phyloP scores from a whole-genome alignment of 2,113 vertebrate genomes.

The Zosterops hypoxanthus region DNA sequence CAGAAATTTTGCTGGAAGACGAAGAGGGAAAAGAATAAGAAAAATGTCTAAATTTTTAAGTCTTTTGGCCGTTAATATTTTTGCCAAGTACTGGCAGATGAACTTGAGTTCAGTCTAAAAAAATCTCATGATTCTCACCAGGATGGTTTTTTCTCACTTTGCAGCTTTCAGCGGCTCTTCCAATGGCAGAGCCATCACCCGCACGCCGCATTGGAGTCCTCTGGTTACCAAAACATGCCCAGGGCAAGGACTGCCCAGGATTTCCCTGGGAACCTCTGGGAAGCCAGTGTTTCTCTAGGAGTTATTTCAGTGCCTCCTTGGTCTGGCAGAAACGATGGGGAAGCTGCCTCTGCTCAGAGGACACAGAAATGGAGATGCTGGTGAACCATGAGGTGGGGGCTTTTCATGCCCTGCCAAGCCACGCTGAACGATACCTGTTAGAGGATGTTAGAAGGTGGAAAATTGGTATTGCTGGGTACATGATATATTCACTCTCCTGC shows the following conservation, averaged over 20 bases:
- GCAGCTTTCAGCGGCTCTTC: not conserved
- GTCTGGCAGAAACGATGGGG: not conserved
- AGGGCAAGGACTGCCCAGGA: not conserved
- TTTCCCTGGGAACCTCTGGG: not conserved
- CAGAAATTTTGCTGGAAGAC: not conserved
- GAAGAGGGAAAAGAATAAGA: not conserved
- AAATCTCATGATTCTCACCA: not conserved
- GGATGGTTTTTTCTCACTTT: not conserved
- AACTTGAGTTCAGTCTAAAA: not conserved
- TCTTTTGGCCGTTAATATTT: constrained; percentile 60
- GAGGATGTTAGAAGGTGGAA: not conserved
- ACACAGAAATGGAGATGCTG: not conserved
- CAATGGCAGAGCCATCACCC: not conserved
- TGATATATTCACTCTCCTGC: no score
- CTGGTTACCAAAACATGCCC: not conserved
- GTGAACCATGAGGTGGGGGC: not conserved
- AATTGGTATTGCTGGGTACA: not conserved
- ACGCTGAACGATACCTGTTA: not conserved
- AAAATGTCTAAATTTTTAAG: constrained; percentile 9
- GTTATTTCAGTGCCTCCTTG: not conserved
- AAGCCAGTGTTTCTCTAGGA: not conserved
- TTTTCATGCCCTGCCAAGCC: not conserved
- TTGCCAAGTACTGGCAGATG: constrained; percentile 55
- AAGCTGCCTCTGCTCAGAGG: not conserved
- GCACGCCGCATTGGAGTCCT: not conserved